Evolutionary conservation across 2,797 vertebrate species (phyloP), one percentile per base, ranked within the genome.

Genomic region (Labeo calbasu): DNA sequence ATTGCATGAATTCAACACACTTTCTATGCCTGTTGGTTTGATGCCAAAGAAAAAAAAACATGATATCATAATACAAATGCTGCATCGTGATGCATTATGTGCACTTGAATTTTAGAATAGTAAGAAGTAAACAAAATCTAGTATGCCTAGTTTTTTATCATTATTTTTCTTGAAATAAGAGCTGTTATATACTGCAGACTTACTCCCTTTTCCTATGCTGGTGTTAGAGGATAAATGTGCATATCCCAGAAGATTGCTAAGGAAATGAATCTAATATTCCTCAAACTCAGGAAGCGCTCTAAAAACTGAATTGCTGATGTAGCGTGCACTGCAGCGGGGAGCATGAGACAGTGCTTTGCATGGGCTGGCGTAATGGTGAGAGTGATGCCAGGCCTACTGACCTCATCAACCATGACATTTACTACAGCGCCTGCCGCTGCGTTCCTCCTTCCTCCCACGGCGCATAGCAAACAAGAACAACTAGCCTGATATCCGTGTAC

Each of bases 391-490:
- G 91, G 87, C 92, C 91, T 89, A 90, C 89, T 91, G 91, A 92
- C 90, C 92, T 94, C 93, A 93, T 94, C 94, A 93, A 91, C 90
- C 89, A 79, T 94, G 94, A 94, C 93, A 94, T 94, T 94, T 93
- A 92, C 87, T 88, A 87, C 86, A 66, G 80, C 21, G 59, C 84
- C 76, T 36, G 55, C 85, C 59, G 57, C 83, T 84, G 86, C 65
- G 25, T 85, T 87, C 85, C 77, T 83, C 84, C 77, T 78, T 82
- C 48, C 77, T 79, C 84, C 83, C 72, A 86, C 84, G 71, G 89
- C 68, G 88, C 86, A 83, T 82, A 46, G 90, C 92, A 93, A 92
- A 92, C 90, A 92, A 92, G 92, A 90, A 65, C 82, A 90, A 90
- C 89, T 88, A 89, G 87, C 89, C 89, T 89, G 90, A 94, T 94